Percentiles rank a stretch among this genome's conserved stretches.
phyloP scores from a whole-genome alignment of 2,113 vertebrate genomes.

The Polypterus bichir region DNA sequence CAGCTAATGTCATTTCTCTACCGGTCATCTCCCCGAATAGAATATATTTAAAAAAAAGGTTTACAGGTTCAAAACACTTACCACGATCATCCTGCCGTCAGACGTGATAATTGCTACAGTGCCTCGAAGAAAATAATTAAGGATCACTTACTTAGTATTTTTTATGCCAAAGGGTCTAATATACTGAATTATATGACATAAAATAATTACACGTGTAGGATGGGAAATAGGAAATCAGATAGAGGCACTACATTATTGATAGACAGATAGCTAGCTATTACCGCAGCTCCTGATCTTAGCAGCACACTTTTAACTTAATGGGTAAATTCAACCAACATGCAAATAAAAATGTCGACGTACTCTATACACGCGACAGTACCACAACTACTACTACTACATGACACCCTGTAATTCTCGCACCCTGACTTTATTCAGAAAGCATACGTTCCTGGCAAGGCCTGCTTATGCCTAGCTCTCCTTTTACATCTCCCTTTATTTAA shows the following conservation, averaged over 20 bases:
- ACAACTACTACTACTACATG: neutral
- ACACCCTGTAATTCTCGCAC: neutral
- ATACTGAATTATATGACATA: no score
- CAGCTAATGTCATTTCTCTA: neutral
- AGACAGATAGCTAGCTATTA: no score
- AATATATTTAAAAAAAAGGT: neutral
- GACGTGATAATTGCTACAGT: constrained; percentile 93
- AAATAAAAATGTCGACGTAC: no score
- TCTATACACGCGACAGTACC: neutral
- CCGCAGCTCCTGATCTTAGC: no score
- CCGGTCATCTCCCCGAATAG: neutral
- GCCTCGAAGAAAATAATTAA: constrained; percentile 55
- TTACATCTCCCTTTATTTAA: neutral
- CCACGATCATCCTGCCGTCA: constrained; percentile 96
- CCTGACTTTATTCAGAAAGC: neutral
- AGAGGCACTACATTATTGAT: no score
- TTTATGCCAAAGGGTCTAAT: no score
- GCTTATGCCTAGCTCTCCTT: neutral
- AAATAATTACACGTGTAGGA: no score
- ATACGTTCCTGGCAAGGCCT: neutral
- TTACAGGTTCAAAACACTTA: constrained; percentile 37
- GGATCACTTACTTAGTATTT: constrained; percentile 25
- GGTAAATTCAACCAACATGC: no score
- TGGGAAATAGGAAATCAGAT: no score
- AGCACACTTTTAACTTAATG: no score